Percentiles rank a stretch among this genome's conserved stretches.
phyloP scores from a whole-genome alignment of 2,888 invertebrate genomes.

The Temnothorax unifasciatus region DNA sequence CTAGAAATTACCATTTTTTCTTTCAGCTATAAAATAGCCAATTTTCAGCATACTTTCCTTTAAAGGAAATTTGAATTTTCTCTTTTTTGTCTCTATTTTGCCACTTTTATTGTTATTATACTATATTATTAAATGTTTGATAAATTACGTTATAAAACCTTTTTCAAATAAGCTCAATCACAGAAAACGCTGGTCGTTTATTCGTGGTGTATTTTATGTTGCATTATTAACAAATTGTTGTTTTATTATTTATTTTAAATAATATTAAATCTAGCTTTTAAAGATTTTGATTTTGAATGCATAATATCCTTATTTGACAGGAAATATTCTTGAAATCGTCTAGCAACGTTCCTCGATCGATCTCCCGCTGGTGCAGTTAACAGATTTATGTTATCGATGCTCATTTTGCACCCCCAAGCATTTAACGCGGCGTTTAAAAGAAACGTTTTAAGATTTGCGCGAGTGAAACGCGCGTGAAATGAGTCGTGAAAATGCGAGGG shows the following conservation, averaged over 20 bases:
- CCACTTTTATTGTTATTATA: neutral
- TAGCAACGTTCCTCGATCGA: neutral
- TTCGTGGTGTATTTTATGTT: neutral
- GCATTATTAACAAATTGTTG: neutral
- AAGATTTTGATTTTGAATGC: neutral
- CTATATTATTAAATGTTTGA: slow-evolving; percentile 11
- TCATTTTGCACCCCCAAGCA: neutral
- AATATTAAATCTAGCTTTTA: neutral
- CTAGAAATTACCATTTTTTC: neutral
- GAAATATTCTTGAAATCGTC: neutral
- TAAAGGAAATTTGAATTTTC: neutral
- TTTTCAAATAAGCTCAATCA: neutral
- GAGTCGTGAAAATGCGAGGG: neutral
- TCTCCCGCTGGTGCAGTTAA: neutral
- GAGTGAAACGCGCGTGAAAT: neutral
- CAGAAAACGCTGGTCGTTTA: neutral
- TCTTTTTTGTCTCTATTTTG: neutral
- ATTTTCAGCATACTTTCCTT: slow-evolving; percentile 4
- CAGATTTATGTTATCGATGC: slow-evolving; percentile 2
- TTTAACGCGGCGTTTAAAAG: neutral
- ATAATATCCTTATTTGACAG: neutral
- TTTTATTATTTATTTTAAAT: slow-evolving; percentile 13
- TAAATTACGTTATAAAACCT: neutral
- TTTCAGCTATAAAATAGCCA: neutral
- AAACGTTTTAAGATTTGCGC: neutral